phyloP scores from a whole-genome alignment of 2,888 invertebrate species.

The Dryobota labecula region DNA sequence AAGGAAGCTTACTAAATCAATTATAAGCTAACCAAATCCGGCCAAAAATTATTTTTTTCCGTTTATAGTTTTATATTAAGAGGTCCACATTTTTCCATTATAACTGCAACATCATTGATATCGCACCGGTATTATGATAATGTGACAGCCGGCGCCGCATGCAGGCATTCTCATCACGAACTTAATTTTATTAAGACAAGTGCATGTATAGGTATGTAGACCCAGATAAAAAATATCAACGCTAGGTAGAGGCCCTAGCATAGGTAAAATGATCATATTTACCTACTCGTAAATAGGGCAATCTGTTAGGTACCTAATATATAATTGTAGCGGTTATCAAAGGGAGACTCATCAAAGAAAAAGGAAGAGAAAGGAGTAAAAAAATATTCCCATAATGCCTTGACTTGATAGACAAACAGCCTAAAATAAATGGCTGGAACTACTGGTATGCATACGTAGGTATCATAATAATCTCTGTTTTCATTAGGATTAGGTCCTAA shows the following conservation, averaged over 20 bases:
- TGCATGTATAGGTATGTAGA: background rate
- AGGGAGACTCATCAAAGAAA: background rate
- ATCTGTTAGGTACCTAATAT: no score
- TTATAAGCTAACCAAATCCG: no score
- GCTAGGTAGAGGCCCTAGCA: no score
- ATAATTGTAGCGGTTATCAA: background rate
- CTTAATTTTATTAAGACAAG: conserved; percentile 32
- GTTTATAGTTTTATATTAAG: no score
- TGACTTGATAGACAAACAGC: background rate
- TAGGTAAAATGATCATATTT: no score
- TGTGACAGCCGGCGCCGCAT: conserved; percentile 51
- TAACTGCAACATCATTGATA: conserved; percentile 27
- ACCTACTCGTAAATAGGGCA: no score
- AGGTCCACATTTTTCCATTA: background rate
- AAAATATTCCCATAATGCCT: background rate
- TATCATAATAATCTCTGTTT: background rate
- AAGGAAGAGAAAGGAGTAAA: background rate
- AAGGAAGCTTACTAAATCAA: no score
- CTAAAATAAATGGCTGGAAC: background rate
- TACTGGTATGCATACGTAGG: no score
- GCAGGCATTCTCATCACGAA: conserved; percentile 43
- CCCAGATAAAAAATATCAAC: no score
- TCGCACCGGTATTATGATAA: conserved; percentile 40
- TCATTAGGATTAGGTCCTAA: background rate
- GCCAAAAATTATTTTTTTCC: no score